Evolutionary conservation across 2,113 vertebrate species (phyloP).

Genomic region (Pomatostomus ruficeps): DNA sequence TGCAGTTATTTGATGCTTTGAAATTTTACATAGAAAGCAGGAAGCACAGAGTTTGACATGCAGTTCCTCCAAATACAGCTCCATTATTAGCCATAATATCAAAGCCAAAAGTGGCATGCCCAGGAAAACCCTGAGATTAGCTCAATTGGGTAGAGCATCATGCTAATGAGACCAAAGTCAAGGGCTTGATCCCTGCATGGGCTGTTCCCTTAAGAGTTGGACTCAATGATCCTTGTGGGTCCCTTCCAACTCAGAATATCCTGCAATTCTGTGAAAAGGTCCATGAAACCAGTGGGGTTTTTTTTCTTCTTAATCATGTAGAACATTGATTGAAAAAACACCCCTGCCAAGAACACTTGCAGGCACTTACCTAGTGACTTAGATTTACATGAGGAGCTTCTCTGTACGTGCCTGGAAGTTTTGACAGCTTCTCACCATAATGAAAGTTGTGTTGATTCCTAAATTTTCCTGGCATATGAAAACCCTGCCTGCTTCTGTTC

Average conservation of each 20-base stretch:
- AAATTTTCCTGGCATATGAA: neutral
- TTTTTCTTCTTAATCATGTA: neutral
- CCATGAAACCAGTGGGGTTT: neutral
- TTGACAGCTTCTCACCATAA: neutral
- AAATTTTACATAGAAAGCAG: neutral
- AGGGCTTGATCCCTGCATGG: neutral
- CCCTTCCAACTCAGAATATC: neutral
- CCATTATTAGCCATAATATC: neutral
- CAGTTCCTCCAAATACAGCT: neutral
- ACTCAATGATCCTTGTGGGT: neutral
- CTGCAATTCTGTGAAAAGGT: neutral
- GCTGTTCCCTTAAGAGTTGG: neutral
- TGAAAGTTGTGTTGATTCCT: neutral
- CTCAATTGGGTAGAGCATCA: rapidly evolving
- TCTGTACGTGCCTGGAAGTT: neutral
- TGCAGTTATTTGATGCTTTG: neutral
- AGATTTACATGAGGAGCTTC: neutral
- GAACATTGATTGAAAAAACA: neutral
- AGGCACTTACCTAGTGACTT: neutral
- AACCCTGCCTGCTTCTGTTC: neutral
- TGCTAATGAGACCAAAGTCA: neutral
- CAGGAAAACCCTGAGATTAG: neutral
- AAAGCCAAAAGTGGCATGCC: neutral
- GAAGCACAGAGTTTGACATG: neutral
- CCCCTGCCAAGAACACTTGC: neutral